A percentile compares a stretch with the other conserved stretches of the same genome.
These are phyloP conservation scores for Tigriopus japonicus DNA, from an alignment of 1,140 invertebrate genomes.

Conservation along the genomic window DNA sequence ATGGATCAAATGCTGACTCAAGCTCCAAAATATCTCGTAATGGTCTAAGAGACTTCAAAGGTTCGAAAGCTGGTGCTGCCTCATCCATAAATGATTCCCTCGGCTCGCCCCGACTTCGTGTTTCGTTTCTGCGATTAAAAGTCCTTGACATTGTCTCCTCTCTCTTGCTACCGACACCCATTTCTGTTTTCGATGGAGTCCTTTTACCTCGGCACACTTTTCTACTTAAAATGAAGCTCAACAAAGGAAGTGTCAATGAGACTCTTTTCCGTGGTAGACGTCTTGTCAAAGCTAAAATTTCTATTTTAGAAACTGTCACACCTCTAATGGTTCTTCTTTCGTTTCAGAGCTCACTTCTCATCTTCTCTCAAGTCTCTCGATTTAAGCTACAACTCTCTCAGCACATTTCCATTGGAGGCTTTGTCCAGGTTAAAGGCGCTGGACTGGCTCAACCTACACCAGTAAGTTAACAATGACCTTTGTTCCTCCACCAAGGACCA, in stretches of 20 bases:
- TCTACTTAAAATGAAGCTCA: neutral
- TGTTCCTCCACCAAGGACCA: neutral
- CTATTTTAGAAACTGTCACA: neutral
- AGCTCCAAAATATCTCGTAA: neutral
- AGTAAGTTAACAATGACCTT: conserved; percentile 30
- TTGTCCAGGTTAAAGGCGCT: conserved; percentile 41
- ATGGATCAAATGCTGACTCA: neutral
- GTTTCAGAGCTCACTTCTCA: neutral
- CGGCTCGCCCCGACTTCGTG: no score
- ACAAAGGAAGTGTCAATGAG: neutral
- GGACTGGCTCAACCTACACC: conserved; percentile 51
- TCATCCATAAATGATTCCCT: no score
- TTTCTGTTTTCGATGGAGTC: neutral
- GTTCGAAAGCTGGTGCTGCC: no score
- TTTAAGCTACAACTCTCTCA: conserved; percentile 48
- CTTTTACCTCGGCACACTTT: neutral
- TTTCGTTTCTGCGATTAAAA: no score
- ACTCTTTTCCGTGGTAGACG: neutral
- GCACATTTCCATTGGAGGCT: conserved; percentile 40
- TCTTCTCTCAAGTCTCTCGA: conserved; percentile 42
- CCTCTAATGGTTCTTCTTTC: neutral
- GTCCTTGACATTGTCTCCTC: no score
- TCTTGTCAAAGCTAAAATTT: neutral
- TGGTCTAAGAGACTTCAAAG: no score
- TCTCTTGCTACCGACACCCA: no score